Evolutionary conservation across 2,113 vertebrate genomes (phyloP).

Genomic region (Myrmophylax atrothorax): DNA sequence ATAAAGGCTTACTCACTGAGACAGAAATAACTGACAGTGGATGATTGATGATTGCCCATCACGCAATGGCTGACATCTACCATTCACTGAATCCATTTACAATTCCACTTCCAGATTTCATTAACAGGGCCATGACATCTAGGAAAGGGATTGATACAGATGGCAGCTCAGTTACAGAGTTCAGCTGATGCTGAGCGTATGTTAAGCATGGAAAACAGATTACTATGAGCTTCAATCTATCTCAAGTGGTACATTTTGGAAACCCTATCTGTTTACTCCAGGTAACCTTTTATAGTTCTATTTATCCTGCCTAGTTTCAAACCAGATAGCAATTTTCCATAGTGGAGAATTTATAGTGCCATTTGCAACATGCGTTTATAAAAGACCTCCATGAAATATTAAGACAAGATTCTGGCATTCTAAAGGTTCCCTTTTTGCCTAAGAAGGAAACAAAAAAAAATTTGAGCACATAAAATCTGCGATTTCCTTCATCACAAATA

Average conservation of each 20-base stretch:
- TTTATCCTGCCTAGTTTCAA: constrained; percentile 51
- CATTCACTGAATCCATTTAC: constrained; percentile 74
- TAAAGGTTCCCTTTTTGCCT: constrained; percentile 14
- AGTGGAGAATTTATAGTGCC: constrained; percentile 38
- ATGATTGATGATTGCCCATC: constrained; percentile 92
- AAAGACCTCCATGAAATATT: constrained; percentile 11
- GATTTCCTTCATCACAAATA: constrained; percentile 34
- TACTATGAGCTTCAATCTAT: constrained; percentile 21
- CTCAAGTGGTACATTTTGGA: constrained; percentile 47
- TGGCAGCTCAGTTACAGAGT: constrained; percentile 55
- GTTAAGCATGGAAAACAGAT: constrained; percentile 61
- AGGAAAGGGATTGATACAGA: constrained; percentile 65
- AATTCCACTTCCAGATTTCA: constrained; percentile 71
- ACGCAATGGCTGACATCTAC: constrained; percentile 83
- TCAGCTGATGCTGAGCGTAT: constrained; percentile 40
- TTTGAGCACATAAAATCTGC: neutral
- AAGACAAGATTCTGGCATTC: constrained; percentile 42
- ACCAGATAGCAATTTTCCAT: constrained; percentile 48
- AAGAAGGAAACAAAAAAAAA: neutral
- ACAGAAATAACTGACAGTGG: constrained; percentile 86
- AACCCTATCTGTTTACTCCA: constrained; percentile 55
- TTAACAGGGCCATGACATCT: constrained; percentile 60
- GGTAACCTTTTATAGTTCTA: constrained; percentile 57
- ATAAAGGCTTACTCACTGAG: constrained; percentile 86
- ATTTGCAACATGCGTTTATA: constrained; percentile 18